Evolutionary conservation across 2,113 vertebrate genomes (phyloP), one percentile per base, ranked within the genome.

Genomic region (Calyptommatus sinebrachiatus): DNA sequence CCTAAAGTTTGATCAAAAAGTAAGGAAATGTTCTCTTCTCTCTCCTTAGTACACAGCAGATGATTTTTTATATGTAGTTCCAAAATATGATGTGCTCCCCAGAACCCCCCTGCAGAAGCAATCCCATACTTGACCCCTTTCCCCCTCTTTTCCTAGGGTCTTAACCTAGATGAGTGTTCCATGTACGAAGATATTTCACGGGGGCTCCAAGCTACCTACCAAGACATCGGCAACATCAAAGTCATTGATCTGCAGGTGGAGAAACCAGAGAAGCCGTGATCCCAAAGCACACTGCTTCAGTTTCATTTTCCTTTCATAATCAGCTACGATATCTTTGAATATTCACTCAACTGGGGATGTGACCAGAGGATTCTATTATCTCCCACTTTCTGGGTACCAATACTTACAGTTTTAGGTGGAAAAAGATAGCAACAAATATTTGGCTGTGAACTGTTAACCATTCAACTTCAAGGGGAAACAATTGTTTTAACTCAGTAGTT

Each of bases 141-240:
- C 4, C n/a, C 0, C n/a, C 66, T 60, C 57, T 28, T 20, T 11
- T 35, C 28, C 48, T 71, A 93, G 92, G 92, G 92, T 60, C 84
- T 93, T 62, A 93, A 93, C 60, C 76, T 93, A 0, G 93, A 94
- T 0, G 91, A 93, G 66, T 94, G 92, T 41, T 93, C 93, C 71
- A 92, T 93, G 91, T 94, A 94, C 0, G 93, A 94, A 70, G 93
- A 93, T 79, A 94, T 94, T 76, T 93, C 92, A 21, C 74, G 91
- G 46, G 93, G 93, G 45, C 86, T 93, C 67, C 93, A 93, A 73
- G 90, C 92, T 71, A 94, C 93, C 70, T 93, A 94, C 84, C 92
- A 93, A 76, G 93, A 94, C 1, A 92, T 92, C 53, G 91, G 89
- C 70, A 92, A 83, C 60, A 83, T 93, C 78, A 79, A 91, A n/a